phyloP scores from a whole-genome alignment of 2,888 invertebrate species.

The Lutraria lutraria region DNA sequence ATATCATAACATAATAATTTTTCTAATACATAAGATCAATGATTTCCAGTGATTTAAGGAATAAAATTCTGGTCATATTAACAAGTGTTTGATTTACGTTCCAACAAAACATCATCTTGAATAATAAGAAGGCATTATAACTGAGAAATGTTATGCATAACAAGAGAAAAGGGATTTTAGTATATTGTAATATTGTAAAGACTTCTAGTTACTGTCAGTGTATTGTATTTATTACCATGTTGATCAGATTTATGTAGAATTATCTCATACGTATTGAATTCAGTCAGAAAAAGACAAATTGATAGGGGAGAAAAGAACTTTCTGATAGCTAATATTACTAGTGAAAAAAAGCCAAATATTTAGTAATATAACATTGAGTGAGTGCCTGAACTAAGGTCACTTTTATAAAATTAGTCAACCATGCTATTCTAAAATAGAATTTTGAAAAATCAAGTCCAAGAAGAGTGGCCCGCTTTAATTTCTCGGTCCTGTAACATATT shows the following conservation, averaged over 20 bases:
- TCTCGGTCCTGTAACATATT: no score
- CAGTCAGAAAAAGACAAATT: neutral
- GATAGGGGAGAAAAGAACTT: neutral
- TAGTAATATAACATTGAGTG: no score
- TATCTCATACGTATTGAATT: neutral
- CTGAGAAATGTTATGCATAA: neutral
- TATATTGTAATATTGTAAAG: constrained; percentile 11
- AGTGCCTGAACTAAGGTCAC: no score
- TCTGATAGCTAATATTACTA: no score
- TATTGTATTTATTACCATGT: constrained; percentile 12
- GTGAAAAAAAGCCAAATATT: no score
- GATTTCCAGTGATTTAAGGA: neutral
- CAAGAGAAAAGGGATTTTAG: neutral
- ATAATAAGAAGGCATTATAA: neutral
- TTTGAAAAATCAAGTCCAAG: no score
- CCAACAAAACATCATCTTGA: neutral
- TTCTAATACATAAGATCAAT: no score
- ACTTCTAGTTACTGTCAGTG: constrained; percentile 15
- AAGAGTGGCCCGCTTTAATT: no score
- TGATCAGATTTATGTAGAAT: neutral
- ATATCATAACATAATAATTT: no score
- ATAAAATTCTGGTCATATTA: neutral
- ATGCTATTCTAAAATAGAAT: no score
- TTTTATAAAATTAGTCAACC: no score
- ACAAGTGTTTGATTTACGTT: neutral